Evolutionary conservation across 2,113 vertebrate species (phyloP), one percentile per base, ranked within the genome.

Genomic region (Forbesichthys agassizii): DNA sequence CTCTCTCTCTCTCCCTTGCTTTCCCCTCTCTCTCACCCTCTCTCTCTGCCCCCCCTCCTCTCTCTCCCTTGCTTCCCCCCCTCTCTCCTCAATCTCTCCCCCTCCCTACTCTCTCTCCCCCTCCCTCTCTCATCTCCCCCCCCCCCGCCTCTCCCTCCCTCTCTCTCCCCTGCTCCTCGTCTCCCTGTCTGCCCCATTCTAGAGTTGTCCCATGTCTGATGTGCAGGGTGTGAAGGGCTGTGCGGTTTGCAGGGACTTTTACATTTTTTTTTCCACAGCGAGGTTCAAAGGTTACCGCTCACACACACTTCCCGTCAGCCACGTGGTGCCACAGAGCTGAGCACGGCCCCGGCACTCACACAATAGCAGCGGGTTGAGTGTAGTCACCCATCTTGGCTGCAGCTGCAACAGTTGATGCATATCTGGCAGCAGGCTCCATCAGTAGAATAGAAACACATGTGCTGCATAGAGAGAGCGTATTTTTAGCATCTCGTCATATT

Each of bases 351-450:
- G 62, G 78, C 56, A 74, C 55, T 66, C 74, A 71, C 71, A 81
- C 69, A 81, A 59, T 54, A 63, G n/a, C 10, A 62, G 72, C 46
- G 51, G 66, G 74, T 73, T 74, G 61, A 79, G 75, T 85, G 18
- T 16, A 61, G 27, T 27, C 27, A 27, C 27, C 36, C 36, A 42
- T 8, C 61, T 72, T 77, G 59, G 61, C 54, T 76, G 20, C 69
- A 61, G 63, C 57, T 86, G 36, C 14, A 46, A 27, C 27, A 27
- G 27, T 33, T 82, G 48, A 73, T 86, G 9, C 9, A 58, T 59
- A 66, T 77, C 52, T 61, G 71, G 55, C 57, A 80, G 65, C 52
- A 55, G 16, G 33, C 27, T 71, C 68, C 5, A 33, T 69, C 16
- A 66, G 36, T 16, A 49, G 57, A 4, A 7, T 49, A 47, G 63